Percentiles rank a stretch among this genome's conserved stretches.
Conservation (phyloP, 2,797 vertebrate genomes). For the Trachops cirrhosus region DNA sequence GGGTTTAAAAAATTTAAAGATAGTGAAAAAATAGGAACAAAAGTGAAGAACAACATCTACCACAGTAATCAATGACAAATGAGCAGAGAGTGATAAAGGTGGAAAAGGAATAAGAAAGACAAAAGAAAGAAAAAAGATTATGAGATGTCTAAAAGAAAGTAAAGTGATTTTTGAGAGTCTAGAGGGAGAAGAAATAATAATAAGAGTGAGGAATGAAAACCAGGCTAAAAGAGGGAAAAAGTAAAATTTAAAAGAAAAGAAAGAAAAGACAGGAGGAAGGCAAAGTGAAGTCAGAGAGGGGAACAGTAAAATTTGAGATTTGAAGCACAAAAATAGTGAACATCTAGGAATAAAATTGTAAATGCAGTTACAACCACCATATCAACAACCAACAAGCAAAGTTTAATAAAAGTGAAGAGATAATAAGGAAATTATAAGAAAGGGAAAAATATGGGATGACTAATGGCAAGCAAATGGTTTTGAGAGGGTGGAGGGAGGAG, state of each 20-base stretch:
- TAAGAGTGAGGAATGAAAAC: background rate
- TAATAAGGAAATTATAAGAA: background rate
- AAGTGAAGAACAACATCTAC: background rate
- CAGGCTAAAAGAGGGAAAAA: background rate
- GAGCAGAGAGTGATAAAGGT: background rate
- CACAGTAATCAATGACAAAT: background rate
- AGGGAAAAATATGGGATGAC: background rate
- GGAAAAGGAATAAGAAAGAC: background rate
- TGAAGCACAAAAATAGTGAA: background rate
- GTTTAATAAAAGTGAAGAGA: background rate
- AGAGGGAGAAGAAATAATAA: background rate
- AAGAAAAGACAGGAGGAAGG: background rate
- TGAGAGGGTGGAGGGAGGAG: background rate
- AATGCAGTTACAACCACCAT: background rate
- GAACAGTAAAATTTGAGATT: background rate
- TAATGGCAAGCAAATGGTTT: background rate
- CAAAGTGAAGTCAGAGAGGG: background rate
- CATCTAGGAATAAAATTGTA: background rate
- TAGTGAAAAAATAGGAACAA: background rate
- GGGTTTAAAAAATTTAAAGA: background rate
- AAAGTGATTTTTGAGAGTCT: background rate
- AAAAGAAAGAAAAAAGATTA: background rate
- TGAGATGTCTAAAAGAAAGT: background rate
- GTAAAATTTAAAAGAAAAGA: background rate
- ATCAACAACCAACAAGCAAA: background rate